phyloP scores from a whole-genome alignment of 2,797 vertebrate species.

The Distichodus sexfasciatus region DNA sequence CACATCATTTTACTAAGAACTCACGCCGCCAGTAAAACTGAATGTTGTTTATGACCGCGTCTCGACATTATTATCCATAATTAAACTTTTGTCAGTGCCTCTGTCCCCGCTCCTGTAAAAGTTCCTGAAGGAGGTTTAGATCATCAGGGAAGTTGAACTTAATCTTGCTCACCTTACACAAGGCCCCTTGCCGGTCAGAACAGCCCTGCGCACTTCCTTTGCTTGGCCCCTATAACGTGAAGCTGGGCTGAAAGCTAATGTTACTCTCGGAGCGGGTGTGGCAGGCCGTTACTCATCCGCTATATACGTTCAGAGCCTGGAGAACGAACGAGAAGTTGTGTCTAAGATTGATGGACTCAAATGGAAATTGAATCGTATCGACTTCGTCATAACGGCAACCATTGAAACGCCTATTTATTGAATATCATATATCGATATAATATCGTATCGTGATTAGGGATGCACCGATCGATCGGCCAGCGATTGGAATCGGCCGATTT shows the following conservation, averaged over 20 bases:
- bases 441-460: too few relatives aligned
- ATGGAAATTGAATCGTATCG: too few relatives aligned
- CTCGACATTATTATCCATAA: too few relatives aligned
- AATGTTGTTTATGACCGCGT: background rate
- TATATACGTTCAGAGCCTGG: background rate
- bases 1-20: too few relatives aligned
- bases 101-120: background rate
- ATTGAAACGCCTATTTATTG: too few relatives aligned
- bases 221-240: background rate
- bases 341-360: too few relatives aligned
- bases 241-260: background rate
- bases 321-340: background rate
- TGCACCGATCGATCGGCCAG: too few relatives aligned
- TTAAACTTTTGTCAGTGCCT: too few relatives aligned
- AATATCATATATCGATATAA: too few relatives aligned
- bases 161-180: background rate
- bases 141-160: background rate
- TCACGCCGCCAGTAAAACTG: too few relatives aligned
- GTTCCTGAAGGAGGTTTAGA: conserved; percentile 28
- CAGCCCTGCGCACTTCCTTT: background rate
- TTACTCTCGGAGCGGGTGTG: background rate
- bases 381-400: too few relatives aligned
- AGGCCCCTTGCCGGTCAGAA: conserved; percentile 15
- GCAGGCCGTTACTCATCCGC: conserved; percentile 17
- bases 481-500: too few relatives aligned